Conservation (phyloP, 2,888 invertebrate species). For the Lithophane semibrunnea region DNA sequence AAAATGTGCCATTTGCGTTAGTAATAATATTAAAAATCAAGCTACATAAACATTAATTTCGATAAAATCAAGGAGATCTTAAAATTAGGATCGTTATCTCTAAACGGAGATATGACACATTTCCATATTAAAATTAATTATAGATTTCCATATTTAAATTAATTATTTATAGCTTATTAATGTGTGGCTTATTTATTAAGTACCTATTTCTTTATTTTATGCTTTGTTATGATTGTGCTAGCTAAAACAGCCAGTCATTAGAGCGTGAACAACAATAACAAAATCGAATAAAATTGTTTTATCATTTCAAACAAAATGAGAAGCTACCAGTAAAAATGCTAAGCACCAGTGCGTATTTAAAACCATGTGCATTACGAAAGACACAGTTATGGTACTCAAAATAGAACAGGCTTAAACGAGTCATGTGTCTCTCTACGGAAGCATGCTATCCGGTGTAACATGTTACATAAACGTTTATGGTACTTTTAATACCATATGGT, state of each 20-base stretch:
- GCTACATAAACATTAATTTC: too few species aligned
- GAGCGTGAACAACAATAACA: not conserved
- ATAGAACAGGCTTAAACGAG: conserved; percentile 61
- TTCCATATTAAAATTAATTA: not conserved
- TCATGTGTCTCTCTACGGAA: conserved; percentile 66
- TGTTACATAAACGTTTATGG: conserved; percentile 31
- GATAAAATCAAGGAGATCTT: not conserved
- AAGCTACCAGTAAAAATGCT: not conserved
- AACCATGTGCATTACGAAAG: conserved; percentile 54
- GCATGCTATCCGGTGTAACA: conserved; percentile 56
- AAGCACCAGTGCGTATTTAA: conserved; percentile 29
- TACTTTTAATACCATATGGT: conserved; percentile 35
- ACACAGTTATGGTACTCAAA: conserved; percentile 66
- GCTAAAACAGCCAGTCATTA: not conserved
- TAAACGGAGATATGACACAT: not conserved
- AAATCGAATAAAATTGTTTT: not conserved
- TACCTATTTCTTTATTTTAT: not conserved
- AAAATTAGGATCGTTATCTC: not conserved
- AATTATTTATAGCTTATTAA: too few species aligned
- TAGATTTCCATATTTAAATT: not conserved
- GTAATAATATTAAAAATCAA: not conserved
- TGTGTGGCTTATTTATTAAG: not conserved
- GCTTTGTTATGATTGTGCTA: not conserved
- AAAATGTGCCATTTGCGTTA: not conserved
- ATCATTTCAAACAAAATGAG: not conserved